Evolutionary conservation across 2,113 vertebrate genomes (phyloP).

Genomic region (Plestiodon gilberti): DNA sequence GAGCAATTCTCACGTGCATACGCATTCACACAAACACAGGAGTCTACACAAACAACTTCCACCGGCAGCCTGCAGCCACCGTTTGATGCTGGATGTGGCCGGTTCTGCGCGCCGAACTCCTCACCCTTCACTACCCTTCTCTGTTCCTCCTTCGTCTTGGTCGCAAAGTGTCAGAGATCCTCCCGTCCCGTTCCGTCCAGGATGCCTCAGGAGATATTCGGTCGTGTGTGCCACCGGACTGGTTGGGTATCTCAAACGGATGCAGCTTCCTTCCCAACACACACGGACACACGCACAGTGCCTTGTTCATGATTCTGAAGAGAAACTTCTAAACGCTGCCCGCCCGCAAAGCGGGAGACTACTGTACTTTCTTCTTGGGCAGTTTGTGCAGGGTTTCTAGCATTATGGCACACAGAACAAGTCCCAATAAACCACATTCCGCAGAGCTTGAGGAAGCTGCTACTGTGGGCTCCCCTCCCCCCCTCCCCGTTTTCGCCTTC

Average conservation of each 20-base stretch:
- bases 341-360: neutral
- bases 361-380: neutral
- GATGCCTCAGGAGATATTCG: neutral
- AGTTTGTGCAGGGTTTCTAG: neutral
- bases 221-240: too few relatives aligned
- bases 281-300: too few relatives aligned
- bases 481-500: too few relatives aligned
- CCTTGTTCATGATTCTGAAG: neutral
- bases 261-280: neutral
- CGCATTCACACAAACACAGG: neutral
- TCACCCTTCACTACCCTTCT: too few relatives aligned
- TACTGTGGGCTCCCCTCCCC: neutral
- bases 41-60: too few relatives aligned
- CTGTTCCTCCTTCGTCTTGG: neutral
- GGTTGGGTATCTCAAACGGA: neutral
- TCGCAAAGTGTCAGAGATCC: neutral
- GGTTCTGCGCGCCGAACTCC: too few relatives aligned
- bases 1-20: neutral
- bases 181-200: neutral
- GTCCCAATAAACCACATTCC: neutral
- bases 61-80: neutral
- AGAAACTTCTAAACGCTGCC: neutral
- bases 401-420: neutral
- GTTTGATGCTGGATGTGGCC: neutral
- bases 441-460: neutral